Base-by-base conservation (phyloP, 2,113 vertebrate genomes). In the Actinemys pallida region DNA sequence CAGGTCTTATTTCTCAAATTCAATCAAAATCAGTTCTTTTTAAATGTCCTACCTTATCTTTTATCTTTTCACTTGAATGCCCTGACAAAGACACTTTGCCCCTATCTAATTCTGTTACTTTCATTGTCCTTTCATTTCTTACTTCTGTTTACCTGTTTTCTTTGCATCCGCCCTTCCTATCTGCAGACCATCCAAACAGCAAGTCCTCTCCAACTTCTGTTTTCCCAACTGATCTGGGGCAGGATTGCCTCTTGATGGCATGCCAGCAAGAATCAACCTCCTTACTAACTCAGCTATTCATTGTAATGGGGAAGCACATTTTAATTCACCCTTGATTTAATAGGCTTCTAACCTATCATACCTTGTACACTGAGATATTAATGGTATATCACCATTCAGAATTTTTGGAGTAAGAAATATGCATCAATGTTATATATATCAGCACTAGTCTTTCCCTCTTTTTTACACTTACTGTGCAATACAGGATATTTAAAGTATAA, bases 1-100 rank as follows among this genome's bases (percentile, higher is more conserved):
- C 13, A 80, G 62, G 81, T 90, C 24, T 94, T 86, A 80, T 91
- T 95, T 94, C 84, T 93, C 76, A 89, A 87, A 87, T 87, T 47
- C 47, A 84, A 81, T 92, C 8, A 94, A 91, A 93, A 94, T 80
- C 12, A 42, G 0, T 3, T 89, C 78, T 89, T 90, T 0, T 2
- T 5, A 86, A 89, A 47, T 86, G 29, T 78, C 27, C 65, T 35
- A 65, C 45, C 35, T 78, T 72, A 9, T 76, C 6, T 89, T 94
- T 24, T 84, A 0, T 81, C 25, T 89, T 94, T 94, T 86, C 35
- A 62, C 39, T 62, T 82, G 9, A 84, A 86, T 82, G 1, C 42
- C 9, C 31, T 79, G 12, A 29, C 19, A 83, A 25, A 50, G 7
- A 7, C 6, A 69, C 2, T 92, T 96, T 89, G 1, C 2, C n/a